These are phyloP conservation scores for Anastatus disparis DNA, from an alignment of 1,140 invertebrate genomes.

Conservation along the genomic window DNA sequence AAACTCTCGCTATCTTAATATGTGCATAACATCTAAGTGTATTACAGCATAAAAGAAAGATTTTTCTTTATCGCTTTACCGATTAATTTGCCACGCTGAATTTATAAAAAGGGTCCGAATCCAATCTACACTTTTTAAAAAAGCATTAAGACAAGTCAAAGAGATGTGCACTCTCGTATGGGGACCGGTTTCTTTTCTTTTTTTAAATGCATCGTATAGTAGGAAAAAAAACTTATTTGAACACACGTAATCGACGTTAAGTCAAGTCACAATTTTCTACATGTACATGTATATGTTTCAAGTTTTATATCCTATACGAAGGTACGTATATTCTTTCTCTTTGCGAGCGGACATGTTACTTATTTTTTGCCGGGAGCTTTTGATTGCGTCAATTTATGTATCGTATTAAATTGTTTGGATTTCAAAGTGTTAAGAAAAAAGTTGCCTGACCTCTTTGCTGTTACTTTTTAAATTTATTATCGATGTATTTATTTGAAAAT, in stretches of 20 bases:
- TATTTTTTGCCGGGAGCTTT: constrained; percentile 5
- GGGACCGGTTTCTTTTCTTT: constrained; percentile 9
- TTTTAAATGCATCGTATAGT: neutral
- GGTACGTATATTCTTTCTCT: neutral
- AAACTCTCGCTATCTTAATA: too few relatives aligned
- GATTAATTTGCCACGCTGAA: constrained; percentile 8
- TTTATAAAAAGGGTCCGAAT: neutral
- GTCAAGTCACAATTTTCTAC: neutral
- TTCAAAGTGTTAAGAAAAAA: neutral
- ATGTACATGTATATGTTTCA: neutral
- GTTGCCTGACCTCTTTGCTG: too few relatives aligned
- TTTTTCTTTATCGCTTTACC: too few relatives aligned
- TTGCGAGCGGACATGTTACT: neutral
- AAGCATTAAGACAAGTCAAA: too few relatives aligned
- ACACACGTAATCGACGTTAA: constrained; percentile 12
- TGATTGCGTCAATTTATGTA: neutral
- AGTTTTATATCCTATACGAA: neutral
- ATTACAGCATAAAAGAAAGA: too few relatives aligned
- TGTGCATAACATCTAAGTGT: too few relatives aligned
- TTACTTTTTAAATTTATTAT: too few relatives aligned
- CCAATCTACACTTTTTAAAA: neutral
- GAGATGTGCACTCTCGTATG: too few relatives aligned
- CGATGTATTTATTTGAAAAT: too few relatives aligned
- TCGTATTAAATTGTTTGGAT: neutral
- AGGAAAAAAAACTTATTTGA: constrained; percentile 3